Evolutionary conservation across 2,797 vertebrate species (phyloP), one percentile per base, ranked within the genome.

Genomic region (Pteronotus mesoamericanus): DNA sequence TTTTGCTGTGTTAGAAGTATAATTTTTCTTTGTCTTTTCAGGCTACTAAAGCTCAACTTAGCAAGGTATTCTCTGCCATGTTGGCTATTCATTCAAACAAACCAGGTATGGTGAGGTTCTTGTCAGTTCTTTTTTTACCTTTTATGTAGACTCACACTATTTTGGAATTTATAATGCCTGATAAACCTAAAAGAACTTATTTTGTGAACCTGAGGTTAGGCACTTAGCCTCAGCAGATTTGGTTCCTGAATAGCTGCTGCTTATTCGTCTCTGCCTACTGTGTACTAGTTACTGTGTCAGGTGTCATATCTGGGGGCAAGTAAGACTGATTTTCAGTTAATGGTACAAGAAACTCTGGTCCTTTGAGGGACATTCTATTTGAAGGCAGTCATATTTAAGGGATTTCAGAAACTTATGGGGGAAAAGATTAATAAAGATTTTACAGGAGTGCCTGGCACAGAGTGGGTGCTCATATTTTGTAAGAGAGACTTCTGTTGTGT

Each of bases 31-130:
- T 2, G 39, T 96, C 24, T 91, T 89, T 98, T 97, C 97, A 99
- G 99, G 99, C 98, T 32, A 98, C 98, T 48, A 99, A 99, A 97
- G 48, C 94, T 92, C 99, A 99, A 72, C 99, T 99, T 93, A 99
- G 99, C 98, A 99, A 99, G 93, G 98, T 99, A 88, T 99, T 99
- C 97, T 99, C 99, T 51, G 94, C 99, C 77, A 98, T 99, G 99
- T 98, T 99, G 77, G 99, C 99, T 2, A 99, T 99, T 98, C 99
- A 99, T 96, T 98, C 99, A 1, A 99, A 99, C 98, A 99, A 99
- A 97, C 99, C 99, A 99, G 99, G 99, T 99, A 99, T 75, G 84
- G 59, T 97, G 66, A 96, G 97, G 59, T 71, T 12, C 24, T 91
- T 48, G 32, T 79, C 29, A 75, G 10, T 86, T 87, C 44, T 83